Evolutionary conservation across 2,888 invertebrate species (phyloP), one percentile per base, ranked within the genome.

Genomic region (Lasiommata megera): DNA sequence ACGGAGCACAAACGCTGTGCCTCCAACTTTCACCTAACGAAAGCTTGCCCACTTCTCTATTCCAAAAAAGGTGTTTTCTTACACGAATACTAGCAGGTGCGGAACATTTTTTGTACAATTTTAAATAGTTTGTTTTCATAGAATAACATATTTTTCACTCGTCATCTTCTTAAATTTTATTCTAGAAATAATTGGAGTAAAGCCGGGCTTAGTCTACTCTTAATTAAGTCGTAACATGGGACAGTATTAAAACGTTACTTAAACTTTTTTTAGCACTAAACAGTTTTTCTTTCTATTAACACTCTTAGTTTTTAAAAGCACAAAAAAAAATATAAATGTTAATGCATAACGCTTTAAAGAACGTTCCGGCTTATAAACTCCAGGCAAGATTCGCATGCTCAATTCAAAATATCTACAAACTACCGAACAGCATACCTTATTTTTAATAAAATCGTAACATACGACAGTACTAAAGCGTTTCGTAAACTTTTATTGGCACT

Each of bases 311-410:
- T 44, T 29, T 43, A 12, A 23, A 51, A 50, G 48, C 14, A 48
- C 14, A 57, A 23, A 50, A 55, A 60, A 62, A 61, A 63, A 66
- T 67, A 67, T 61, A 67, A 66, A 66, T 67, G 67, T 65, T 66
- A 66, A 66, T 67, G 53, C 57, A 62, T 60, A 66, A 63, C 56
- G 52, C 57, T 53, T 61, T 62, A 61, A 66, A 65, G 64, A 72
- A 63, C 74, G 79, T 82, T 80, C 78, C 73, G 76, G 71, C 76
- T 78, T 80, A 82, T 82, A 80, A 83, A 82, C 77, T 71, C 67
- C 71, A 53, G 61, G 63, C 74, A 79, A 76, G 71, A 78, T 74
- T 76, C 72, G 74, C 75, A 76, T 72, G 66, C 66, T 56, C 76
- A 71, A 72, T 72, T 69, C 67, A 71, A 78, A 82, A 82, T 80